Conservation (phyloP, 2,797 vertebrate genomes). For the Prionace glauca region DNA sequence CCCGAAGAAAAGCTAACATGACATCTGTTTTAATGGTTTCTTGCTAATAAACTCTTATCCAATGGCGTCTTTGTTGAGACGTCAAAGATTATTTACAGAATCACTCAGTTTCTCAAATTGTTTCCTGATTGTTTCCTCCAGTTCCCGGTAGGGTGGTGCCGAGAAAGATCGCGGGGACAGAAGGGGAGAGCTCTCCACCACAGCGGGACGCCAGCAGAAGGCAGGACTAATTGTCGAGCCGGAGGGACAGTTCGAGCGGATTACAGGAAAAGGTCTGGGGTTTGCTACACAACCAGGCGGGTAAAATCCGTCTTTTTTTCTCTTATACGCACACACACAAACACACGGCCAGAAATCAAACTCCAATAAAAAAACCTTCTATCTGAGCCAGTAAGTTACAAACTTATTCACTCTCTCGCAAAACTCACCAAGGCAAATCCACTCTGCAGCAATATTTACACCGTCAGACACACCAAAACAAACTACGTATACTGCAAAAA, state of each 20-base stretch:
- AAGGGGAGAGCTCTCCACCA: conserved; percentile 45
- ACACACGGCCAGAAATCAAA: conserved; percentile 11
- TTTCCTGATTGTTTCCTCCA: conserved; percentile 53
- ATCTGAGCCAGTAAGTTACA: neutral
- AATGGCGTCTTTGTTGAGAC: conserved; percentile 57
- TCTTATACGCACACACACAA: neutral
- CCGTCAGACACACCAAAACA: neutral
- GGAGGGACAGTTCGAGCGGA: conserved; percentile 11
- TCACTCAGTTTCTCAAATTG: conserved; percentile 54
- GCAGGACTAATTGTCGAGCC: conserved; percentile 50
- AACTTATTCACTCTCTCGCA: neutral
- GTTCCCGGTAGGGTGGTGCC: conserved; percentile 53
- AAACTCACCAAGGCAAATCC: neutral
- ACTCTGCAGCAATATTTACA: neutral
- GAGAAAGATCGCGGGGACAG: conserved; percentile 45
- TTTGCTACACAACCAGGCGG: neutral
- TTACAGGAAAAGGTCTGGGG: neutral
- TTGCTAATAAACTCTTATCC: conserved; percentile 60
- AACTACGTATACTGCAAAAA: neutral
- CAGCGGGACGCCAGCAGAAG: conserved; percentile 47
- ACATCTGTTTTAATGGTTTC: conserved; percentile 61
- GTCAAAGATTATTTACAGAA: conserved; percentile 66
- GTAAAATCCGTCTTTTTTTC: neutral
- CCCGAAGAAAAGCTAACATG: conserved; percentile 55
- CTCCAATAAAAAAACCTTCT: neutral